Percentiles rank a stretch among this genome's conserved stretches.
Evolutionary conservation across 2,113 vertebrate species (phyloP).

Genomic region (Elachura formosa): DNA sequence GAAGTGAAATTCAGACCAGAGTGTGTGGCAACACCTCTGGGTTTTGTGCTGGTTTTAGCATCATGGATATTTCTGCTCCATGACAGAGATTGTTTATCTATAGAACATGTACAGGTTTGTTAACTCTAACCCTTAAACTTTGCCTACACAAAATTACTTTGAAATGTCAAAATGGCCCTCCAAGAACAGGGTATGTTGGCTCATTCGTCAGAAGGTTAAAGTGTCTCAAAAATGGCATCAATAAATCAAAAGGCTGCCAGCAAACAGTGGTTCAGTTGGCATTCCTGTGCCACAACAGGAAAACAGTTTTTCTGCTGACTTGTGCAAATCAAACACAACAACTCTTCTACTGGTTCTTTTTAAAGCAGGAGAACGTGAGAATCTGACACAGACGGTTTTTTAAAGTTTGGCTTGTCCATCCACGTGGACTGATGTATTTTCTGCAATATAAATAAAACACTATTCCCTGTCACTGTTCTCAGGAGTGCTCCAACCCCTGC

Average conservation of each 20-base stretch:
- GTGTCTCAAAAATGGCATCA: not conserved
- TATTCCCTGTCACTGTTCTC: not conserved
- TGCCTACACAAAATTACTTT: not conserved
- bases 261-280: not conserved
- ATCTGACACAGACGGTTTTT: not conserved
- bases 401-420: not conserved
- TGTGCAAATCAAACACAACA: not conserved
- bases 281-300: not conserved
- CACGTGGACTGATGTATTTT: not conserved
- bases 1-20: not conserved
- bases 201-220: not conserved
- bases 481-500: constrained; percentile 81
- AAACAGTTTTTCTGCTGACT: not conserved
- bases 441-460: not conserved
- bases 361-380: not conserved
- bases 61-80: not conserved
- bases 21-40: not conserved
- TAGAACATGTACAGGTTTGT: not conserved
- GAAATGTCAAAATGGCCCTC: not conserved
- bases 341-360: not conserved
- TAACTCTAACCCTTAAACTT: not conserved
- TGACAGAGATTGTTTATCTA: not conserved
- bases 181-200: not conserved
- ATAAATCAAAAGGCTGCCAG: not conserved
- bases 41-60: not conserved